Evolutionary conservation across 2,888 invertebrate species (phyloP).

Genomic region (Noctua janthe): DNA sequence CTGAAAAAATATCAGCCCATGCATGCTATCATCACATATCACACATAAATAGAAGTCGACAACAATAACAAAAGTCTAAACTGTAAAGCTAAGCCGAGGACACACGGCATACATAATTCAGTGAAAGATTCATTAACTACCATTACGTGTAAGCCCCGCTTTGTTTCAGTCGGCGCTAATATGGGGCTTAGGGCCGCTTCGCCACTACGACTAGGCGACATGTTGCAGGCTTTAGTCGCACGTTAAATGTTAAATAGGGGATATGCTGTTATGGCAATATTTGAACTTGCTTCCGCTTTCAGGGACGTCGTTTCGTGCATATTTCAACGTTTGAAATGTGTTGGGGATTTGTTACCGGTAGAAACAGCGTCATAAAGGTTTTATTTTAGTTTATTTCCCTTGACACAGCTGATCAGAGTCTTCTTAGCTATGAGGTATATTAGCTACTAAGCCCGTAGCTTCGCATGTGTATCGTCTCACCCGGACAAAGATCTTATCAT

Average conservation of each 20-base stretch:
- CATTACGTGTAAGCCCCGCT: conserved; percentile 60
- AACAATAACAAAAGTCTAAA: conserved; percentile 29
- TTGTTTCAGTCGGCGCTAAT: conserved; percentile 57
- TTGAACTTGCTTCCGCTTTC: conserved; percentile 6
- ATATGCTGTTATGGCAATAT: neutral
- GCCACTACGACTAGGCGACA: conserved; percentile 23
- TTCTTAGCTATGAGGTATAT: neutral
- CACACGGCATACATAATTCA: conserved; percentile 61
- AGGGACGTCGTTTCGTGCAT: neutral
- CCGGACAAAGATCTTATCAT: neutral
- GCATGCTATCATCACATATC: neutral
- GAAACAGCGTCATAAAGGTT: neutral
- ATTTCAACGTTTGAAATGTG: neutral
- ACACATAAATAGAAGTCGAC: conserved; percentile 7
- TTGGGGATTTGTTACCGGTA: neutral
- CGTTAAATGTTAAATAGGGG: conserved; percentile 8
- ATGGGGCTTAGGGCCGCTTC: conserved; percentile 49
- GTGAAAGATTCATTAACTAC: conserved; percentile 58
- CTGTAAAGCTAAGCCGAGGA: conserved; percentile 47
- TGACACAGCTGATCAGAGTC: neutral
- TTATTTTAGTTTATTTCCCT: neutral
- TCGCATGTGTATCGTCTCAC: neutral
- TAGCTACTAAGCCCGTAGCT: neutral
- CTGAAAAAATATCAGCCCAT: too few species aligned
- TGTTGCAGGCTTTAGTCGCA: conserved; percentile 26